Conservation (phyloP, 1,140 invertebrate genomes). For the Drosophila nigromelanica region DNA sequence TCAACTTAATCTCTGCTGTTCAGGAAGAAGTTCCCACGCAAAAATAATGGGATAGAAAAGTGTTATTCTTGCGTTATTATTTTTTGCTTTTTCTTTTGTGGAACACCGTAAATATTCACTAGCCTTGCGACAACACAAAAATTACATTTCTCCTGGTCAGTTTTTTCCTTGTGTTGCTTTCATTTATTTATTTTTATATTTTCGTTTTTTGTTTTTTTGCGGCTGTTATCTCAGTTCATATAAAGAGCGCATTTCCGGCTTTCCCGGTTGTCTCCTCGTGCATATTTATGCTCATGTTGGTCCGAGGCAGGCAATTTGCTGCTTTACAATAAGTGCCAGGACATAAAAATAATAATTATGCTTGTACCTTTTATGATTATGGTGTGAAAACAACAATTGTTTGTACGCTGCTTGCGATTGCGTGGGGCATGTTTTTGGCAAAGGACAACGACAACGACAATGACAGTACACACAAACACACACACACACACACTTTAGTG, state of each 20-base stretch:
- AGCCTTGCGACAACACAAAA: constrained; percentile 63
- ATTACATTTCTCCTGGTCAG: constrained; percentile 64
- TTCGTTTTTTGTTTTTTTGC: neutral
- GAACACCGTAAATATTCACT: constrained; percentile 73
- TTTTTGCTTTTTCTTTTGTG: constrained; percentile 11
- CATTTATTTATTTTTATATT: neutral
- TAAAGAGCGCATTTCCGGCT: constrained; percentile 27
- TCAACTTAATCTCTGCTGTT: constrained; percentile 22
- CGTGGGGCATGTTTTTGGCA: constrained; percentile 25
- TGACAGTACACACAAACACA: constrained; percentile 11
- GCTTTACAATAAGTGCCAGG: constrained; percentile 79
- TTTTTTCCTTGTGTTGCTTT: constrained; percentile 7
- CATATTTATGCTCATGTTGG: constrained; percentile 68
- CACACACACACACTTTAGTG: constrained; percentile 41
- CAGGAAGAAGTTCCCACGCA: neutral
- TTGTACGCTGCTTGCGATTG: constrained; percentile 17
- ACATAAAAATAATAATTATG: constrained; percentile 83
- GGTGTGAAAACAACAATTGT: constrained; percentile 83
- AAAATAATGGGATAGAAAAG: constrained; percentile 33
- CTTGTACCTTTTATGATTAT: constrained; percentile 82
- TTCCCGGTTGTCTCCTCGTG: constrained; percentile 8
- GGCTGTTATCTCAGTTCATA: constrained; percentile 34
- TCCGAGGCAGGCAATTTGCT: constrained; percentile 74
- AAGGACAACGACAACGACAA: constrained; percentile 47
- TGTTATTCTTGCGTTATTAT: constrained; percentile 29